Evolutionary conservation across 2,113 vertebrate genomes (phyloP), one percentile per base, ranked within the genome.

Genomic region (Hylia prasina): DNA sequence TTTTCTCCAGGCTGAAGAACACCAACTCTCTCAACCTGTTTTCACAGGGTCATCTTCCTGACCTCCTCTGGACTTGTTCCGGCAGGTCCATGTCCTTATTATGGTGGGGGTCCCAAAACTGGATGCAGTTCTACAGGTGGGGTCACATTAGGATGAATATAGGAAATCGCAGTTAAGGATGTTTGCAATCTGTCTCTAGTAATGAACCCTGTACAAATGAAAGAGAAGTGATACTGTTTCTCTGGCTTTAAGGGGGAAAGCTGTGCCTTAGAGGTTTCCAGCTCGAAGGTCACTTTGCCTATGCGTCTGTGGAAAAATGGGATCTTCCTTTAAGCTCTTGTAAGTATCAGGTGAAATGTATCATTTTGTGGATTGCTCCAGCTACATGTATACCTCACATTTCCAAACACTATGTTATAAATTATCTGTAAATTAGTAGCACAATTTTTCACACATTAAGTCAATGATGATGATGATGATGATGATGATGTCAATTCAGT

Each of bases 401-500:
- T 88, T 88, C 25, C 28, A 76, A 33, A 7, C 3, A 33, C n/a
- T 56, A 7, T 28, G 20, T 47, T 54, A 14, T 27, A 91, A 68
- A 47, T 39, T 0, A 69, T 51, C 25, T 48, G 37, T 37, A 82
- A 79, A 61, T 48, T 44, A 79, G 28, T 23, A 44, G 19, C 35
- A 13, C 28, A 35, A 68, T 65, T 79, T 82, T 25, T 75, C 33
- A 57, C 17, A 70, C 6, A 37, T 44, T 45, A 44, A 19, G 15
- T 18, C 16, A n/a, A 9, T 15, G 18, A 42, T 15, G 21, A 11
- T 15, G 10, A n/a, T 11, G 9, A 25, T 25, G 15, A 10, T 21
- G 16, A 9, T 37, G 20, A 12, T 24, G 6, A 51, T 51, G 10
- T 11, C 7, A 69, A 13, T 27, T 19, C 0, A 1, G 11, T 37